A percentile compares a stretch with the other conserved stretches of the same genome.
Evolutionary conservation across 1,140 invertebrate genomes (phyloP).

Genomic region (Drosophila prosaltans): DNA sequence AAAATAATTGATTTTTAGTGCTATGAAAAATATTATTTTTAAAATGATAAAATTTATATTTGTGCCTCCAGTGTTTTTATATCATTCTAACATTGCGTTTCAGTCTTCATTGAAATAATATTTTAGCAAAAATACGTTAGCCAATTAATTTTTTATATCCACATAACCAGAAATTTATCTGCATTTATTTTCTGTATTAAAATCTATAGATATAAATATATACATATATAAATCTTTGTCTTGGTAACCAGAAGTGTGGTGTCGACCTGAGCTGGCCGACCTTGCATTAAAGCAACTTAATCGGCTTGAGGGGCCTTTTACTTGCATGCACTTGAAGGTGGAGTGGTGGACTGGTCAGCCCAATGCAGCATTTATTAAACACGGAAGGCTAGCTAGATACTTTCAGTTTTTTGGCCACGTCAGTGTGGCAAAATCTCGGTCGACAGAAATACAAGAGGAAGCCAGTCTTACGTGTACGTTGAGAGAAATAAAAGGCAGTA

Average conservation of each 20-base stretch:
- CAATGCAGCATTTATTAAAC: conserved; percentile 16
- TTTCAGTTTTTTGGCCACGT: conserved; percentile 25
- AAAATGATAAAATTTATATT: neutral
- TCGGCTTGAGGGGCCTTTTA: conserved; percentile 30
- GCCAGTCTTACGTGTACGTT: conserved; percentile 33
- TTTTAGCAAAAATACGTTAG: neutral
- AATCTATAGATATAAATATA: neutral
- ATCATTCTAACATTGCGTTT: neutral
- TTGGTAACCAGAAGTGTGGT: conserved; percentile 34
- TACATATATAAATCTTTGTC: neutral
- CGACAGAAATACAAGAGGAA: conserved; percentile 1
- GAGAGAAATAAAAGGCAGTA: neutral
- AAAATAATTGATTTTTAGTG: neutral
- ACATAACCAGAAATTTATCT: neutral
- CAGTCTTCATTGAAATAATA: neutral
- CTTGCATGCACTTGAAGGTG: conserved; percentile 26
- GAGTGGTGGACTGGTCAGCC: neutral
- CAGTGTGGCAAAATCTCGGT: conserved; percentile 6
- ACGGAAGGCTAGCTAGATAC: conserved; percentile 20
- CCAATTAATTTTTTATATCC: neutral
- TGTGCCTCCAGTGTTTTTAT: neutral
- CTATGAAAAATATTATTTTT: no score
- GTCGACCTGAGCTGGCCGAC: conserved; percentile 28
- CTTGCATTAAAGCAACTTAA: conserved; percentile 28
- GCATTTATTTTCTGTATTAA: conserved; percentile 1